Conservation (phyloP, 1,140 invertebrate species). For the Saccostrea glomerata region DNA sequence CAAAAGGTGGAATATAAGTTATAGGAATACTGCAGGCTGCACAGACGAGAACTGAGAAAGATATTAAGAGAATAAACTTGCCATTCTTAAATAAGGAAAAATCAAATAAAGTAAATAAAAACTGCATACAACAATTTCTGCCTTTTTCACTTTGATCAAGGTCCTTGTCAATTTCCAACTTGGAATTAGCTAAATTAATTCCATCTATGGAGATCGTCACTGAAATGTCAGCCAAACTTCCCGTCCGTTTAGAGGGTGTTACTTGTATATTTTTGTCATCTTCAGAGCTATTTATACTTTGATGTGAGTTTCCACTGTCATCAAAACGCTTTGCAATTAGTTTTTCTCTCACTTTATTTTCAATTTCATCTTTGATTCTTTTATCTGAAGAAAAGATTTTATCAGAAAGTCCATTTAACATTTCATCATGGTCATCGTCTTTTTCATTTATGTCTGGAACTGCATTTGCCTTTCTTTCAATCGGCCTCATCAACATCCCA, state of each 20-base stretch:
- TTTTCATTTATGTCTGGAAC: conserved; percentile 11
- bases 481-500: conserved; percentile 40
- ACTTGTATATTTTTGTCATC: not conserved
- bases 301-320: not conserved
- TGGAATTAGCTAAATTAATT: not conserved
- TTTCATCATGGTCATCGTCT: not conserved
- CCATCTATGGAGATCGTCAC: not conserved
- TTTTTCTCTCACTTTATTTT: not conserved
- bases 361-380: not conserved
- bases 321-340: not conserved
- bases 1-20: conserved; percentile 40
- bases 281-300: not conserved
- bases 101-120: not conserved
- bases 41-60: not conserved
- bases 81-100: conserved; percentile 21
- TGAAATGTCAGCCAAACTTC: no score
- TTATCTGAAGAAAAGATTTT: no score
- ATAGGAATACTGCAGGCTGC: conserved; percentile 27
- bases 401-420: no score
- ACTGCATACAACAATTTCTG: not conserved
- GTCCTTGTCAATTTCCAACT: not conserved
- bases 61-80: conserved; percentile 7
- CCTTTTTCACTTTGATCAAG: not conserved
- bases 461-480: conserved; percentile 19
- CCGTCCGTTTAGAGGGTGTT: not conserved